Conservation (phyloP, 2,888 invertebrate genomes). For the Drosophila anomelani region DNA sequence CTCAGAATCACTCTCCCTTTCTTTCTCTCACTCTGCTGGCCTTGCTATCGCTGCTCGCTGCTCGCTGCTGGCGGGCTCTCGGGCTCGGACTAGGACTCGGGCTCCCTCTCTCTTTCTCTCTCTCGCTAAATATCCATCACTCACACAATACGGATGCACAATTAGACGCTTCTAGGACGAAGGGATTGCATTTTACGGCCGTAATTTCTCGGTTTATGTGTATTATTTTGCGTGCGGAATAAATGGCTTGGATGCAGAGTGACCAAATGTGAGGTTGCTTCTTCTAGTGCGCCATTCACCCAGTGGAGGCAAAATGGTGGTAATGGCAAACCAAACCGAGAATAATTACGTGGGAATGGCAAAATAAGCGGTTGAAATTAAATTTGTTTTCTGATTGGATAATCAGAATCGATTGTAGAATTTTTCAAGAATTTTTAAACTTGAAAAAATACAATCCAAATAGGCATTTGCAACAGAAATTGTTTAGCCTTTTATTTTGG, state of each 20-base stretch:
- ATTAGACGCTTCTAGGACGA: conserved; percentile 5
- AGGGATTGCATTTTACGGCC: conserved; percentile 11
- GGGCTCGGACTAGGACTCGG: not conserved
- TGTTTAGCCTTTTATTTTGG: not conserved
- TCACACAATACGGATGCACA: conserved; percentile 4
- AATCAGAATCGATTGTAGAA: too few species aligned
- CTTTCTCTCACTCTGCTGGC: conserved; percentile 10
- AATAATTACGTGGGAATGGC: not conserved
- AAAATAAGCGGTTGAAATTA: not conserved
- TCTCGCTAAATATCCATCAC: conserved; percentile 6
- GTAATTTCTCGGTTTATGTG: conserved; percentile 12
- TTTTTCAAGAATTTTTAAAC: not conserved
- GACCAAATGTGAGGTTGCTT: not conserved
- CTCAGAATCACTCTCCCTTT: conserved; percentile 4
- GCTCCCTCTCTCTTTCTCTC: conserved; percentile 17
- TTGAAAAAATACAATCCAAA: not conserved
- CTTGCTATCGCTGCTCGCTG: not conserved
- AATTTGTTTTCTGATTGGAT: too few species aligned
- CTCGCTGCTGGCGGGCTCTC: not conserved
- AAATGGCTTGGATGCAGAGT: conserved; percentile 21
- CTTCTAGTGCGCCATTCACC: conserved; percentile 3
- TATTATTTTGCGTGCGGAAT: conserved; percentile 31
- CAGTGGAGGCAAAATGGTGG: not conserved
- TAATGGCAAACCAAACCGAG: not conserved
- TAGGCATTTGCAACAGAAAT: not conserved